phyloP scores from a whole-genome alignment of 2,113 vertebrate species.

The Picathartes gymnocephalus region DNA sequence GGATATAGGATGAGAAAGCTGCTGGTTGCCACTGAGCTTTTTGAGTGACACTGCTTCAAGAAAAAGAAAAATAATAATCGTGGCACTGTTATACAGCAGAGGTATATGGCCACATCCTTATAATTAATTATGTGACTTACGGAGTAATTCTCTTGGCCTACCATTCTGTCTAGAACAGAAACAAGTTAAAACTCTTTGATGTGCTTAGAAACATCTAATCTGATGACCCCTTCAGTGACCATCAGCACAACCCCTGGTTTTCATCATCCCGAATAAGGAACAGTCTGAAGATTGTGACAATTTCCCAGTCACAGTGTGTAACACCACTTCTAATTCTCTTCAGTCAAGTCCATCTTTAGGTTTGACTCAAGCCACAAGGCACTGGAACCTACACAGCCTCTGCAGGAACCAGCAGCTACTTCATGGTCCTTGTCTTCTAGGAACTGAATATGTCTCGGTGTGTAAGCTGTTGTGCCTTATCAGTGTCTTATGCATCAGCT shows the following conservation, averaged over 20 bases:
- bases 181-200: neutral
- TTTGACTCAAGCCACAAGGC: neutral
- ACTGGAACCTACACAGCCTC: neutral
- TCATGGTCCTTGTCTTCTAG: neutral
- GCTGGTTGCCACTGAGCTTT: neutral
- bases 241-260: neutral
- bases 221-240: neutral
- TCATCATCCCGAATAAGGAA: neutral
- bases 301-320: neutral
- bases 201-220: neutral
- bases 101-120: neutral
- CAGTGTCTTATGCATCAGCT: neutral
- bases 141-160: neutral
- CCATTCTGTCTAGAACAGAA: neutral
- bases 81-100: neutral
- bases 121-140: neutral
- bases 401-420: neutral
- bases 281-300: neutral
- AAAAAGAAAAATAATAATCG: neutral
- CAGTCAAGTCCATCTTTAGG: neutral
- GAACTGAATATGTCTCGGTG: neutral
- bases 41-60: neutral
- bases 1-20: neutral
- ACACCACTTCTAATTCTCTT: neutral
- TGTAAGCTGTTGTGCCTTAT: neutral